Percentiles rank a stretch among this genome's conserved stretches.
Conservation (phyloP, 2,797 vertebrate species). For the Poeciliopsis presidionis region DNA sequence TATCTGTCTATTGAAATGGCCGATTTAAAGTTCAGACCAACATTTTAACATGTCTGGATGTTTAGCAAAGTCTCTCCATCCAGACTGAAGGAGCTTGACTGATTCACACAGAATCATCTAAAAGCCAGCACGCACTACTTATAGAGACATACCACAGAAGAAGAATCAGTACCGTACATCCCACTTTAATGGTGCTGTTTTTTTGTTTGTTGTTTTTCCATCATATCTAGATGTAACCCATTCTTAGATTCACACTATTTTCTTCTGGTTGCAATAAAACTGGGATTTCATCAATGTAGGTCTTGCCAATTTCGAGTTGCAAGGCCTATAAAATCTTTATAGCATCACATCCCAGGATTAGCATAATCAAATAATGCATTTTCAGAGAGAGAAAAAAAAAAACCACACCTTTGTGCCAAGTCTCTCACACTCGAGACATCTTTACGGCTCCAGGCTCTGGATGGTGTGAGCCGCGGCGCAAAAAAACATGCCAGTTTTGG, state of each 20-base stretch:
- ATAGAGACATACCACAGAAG: background rate
- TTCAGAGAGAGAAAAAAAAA: conserved; percentile 12
- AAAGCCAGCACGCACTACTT: background rate
- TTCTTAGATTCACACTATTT: conserved; percentile 19
- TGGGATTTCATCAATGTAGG: background rate
- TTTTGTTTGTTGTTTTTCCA: background rate
- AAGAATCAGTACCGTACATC: background rate
- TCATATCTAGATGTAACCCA: background rate
- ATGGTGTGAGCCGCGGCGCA: background rate
- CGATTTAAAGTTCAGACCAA: background rate
- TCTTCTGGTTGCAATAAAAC: conserved; percentile 9
- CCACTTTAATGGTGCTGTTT: background rate
- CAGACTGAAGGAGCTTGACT: background rate
- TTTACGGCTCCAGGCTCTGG: background rate
- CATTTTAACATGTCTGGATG: background rate
- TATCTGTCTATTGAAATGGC: background rate
- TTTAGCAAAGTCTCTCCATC: background rate
- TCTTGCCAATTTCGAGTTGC: background rate
- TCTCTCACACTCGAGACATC: conserved; percentile 1
- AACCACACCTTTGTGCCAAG: background rate
- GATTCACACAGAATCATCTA: background rate
- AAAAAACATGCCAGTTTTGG: background rate
- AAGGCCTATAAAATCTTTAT: conserved; percentile 26
- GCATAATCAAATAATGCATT: conserved; percentile 37
- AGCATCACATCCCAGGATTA: conserved; percentile 19